A percentile compares a stretch with the other conserved stretches of the same genome.
These are phyloP conservation scores for Ceratosolen solmsi DNA, from an alignment of 1,140 invertebrate species.

Conservation along the genomic window DNA sequence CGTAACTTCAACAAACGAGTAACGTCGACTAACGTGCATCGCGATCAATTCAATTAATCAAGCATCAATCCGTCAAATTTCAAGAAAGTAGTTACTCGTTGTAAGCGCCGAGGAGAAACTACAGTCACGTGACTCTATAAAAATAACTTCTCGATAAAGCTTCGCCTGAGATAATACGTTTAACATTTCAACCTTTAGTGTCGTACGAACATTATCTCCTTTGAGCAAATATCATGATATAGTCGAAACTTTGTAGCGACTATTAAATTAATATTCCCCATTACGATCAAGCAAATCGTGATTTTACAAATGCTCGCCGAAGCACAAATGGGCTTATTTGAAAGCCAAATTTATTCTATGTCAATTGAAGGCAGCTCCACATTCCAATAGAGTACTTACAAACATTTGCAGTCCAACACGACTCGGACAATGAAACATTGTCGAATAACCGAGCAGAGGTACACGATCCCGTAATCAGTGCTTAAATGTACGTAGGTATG, in stretches of 20 bases:
- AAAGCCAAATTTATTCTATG: too few relatives aligned
- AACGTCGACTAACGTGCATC: not conserved
- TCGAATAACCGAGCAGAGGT: too few relatives aligned
- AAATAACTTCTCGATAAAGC: not conserved
- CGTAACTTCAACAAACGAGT: not conserved
- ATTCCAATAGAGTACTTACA: too few relatives aligned
- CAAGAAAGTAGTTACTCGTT: slow-evolving; percentile 3
- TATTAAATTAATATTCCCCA: too few relatives aligned
- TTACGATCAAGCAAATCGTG: not conserved
- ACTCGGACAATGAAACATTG: too few relatives aligned
- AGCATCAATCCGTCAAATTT: slow-evolving; percentile 7
- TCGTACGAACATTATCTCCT: not conserved
- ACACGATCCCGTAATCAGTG: too few relatives aligned
- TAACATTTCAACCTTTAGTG: not conserved
- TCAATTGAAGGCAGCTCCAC: too few relatives aligned
- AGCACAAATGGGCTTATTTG: not conserved
- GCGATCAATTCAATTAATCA: not conserved
- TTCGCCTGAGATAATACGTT: not conserved
- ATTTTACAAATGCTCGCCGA: not conserved
- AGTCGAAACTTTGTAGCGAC: too few relatives aligned
- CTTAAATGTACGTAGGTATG: too few relatives aligned
- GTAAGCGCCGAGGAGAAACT: not conserved
- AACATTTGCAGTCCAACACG: too few relatives aligned
- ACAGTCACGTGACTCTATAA: not conserved
- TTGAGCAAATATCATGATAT: not conserved